These are phyloP conservation scores for Amphilophus citrinellus DNA, from an alignment of 2,113 vertebrate genomes.

Conservation along the genomic window DNA sequence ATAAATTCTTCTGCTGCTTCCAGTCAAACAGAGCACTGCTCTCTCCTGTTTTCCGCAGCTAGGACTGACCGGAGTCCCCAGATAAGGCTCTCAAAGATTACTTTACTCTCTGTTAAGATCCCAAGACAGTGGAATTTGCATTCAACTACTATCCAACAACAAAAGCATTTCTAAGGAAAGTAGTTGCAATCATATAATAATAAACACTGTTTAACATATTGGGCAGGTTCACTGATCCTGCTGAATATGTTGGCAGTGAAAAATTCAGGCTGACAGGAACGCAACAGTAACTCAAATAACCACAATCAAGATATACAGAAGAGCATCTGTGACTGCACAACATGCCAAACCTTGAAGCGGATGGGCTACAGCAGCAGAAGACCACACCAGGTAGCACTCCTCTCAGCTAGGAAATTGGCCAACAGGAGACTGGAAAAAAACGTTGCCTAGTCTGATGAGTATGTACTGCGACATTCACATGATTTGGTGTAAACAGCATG, in stretches of 20 bases:
- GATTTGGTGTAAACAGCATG: rapidly evolving
- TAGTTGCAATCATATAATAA: not conserved
- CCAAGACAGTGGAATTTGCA: not conserved
- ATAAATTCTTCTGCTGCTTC: conserved; percentile 15
- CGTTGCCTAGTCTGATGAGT: not conserved
- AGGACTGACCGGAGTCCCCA: not conserved
- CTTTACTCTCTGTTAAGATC: not conserved
- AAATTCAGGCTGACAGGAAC: not conserved
- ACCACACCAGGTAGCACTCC: not conserved
- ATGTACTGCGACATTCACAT: no score
- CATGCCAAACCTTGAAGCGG: not conserved
- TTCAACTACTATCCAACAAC: not conserved
- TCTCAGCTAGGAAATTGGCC: not conserved
- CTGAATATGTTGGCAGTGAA: rapidly evolving
- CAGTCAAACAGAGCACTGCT: not conserved
- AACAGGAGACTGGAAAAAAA: not conserved
- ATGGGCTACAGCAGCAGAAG: not conserved
- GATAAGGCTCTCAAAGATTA: not conserved
- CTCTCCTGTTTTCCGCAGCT: not conserved
- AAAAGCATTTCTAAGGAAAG: not conserved
- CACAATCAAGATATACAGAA: rapidly evolving
- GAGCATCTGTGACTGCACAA: not conserved
- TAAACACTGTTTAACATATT: not conserved
- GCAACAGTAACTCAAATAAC: not conserved
- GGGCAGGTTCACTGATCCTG: not conserved